phyloP scores from a whole-genome alignment of 2,888 invertebrate species.

The Mimas tiliae region DNA sequence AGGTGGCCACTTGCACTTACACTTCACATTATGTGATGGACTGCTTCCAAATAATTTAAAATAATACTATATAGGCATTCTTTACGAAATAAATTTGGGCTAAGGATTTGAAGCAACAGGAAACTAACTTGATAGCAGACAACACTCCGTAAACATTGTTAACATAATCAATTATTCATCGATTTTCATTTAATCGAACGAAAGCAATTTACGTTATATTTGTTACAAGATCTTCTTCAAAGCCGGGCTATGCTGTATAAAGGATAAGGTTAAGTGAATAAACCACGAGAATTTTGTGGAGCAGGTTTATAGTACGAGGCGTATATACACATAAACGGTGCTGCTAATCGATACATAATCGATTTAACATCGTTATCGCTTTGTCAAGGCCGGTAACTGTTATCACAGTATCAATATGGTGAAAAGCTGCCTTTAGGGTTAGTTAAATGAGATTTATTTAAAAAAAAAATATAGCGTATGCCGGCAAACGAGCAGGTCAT shows the following conservation, averaged over 20 bases:
- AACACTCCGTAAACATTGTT: neutral
- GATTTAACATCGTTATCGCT: conserved; percentile 20
- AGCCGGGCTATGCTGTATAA: neutral
- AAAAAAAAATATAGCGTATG: no score
- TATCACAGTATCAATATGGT: conserved; percentile 6
- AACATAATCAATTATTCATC: conserved; percentile 6
- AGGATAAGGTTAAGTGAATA: neutral
- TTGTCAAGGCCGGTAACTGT: neutral
- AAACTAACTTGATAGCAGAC: neutral
- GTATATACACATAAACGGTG: conserved; percentile 6
- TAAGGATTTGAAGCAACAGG: neutral
- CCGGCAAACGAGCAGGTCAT: no score
- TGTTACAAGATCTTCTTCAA: neutral
- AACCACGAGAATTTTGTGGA: neutral
- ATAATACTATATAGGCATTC: neutral
- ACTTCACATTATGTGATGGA: no score
- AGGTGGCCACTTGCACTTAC: no score
- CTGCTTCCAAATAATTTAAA: no score
- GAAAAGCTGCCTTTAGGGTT: neutral
- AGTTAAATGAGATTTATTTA: neutral
- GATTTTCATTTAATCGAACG: neutral
- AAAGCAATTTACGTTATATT: neutral
- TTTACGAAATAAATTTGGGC: no score
- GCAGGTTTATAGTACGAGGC: neutral
- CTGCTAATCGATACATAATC: conserved; percentile 12